Percentiles rank a stretch among this genome's conserved stretches.
Conservation (phyloP, 2,888 invertebrate genomes). For the Tachina grossa region DNA sequence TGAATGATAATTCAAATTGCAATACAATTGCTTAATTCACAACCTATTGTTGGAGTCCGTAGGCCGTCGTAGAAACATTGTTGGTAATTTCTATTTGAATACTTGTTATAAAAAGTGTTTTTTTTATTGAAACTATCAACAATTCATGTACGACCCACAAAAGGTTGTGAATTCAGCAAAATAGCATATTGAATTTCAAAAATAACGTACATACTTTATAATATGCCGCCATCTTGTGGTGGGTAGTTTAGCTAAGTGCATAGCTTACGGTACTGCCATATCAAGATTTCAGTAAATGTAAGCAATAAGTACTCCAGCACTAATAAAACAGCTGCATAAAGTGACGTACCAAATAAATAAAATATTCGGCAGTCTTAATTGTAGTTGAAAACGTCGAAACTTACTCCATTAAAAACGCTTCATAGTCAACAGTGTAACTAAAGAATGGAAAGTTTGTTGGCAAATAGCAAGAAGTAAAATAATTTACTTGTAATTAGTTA, state of each 20-base stretch:
- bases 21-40: no score
- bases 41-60: no score
- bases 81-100: no score
- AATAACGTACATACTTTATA: no score
- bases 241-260: neutral
- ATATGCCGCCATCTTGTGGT: slow-evolving; percentile 1
- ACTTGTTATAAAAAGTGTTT: no score
- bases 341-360: slow-evolving; percentile 3
- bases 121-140: no score
- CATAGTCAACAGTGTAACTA: slow-evolving; percentile 4
- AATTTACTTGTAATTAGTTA: slow-evolving; percentile 2
- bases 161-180: no score
- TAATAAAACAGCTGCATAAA: slow-evolving; percentile 42
- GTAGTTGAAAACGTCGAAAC: neutral
- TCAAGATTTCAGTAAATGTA: neutral
- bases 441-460: slow-evolving; percentile 31
- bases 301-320: slow-evolving; percentile 39
- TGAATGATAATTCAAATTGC: no score
- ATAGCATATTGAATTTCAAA: no score
- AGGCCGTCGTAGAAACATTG: no score
- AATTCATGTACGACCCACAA: no score
- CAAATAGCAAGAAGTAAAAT: neutral
- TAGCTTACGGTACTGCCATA: slow-evolving; percentile 2
- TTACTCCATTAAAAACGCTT: neutral
- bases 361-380: neutral